These are phyloP conservation scores for Allolobophora icterica DNA, from an alignment of 2,888 invertebrate species.

Conservation along the genomic window DNA sequence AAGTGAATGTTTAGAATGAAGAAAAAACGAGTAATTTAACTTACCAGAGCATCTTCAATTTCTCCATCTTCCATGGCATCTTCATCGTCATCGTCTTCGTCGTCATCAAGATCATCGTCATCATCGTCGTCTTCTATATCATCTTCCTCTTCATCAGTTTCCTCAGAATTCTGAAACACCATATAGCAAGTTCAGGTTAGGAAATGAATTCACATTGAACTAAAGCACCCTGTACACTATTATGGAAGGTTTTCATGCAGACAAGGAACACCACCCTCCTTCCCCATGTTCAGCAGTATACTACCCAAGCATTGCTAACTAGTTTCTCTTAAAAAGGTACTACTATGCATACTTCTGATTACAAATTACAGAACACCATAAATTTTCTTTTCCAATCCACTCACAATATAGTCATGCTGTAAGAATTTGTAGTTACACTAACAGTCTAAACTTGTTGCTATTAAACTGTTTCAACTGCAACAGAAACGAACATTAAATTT, in stretches of 20 bases:
- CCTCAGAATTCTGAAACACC: constrained; percentile 13
- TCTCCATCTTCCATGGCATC: constrained; percentile 81
- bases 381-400: too few relatives aligned
- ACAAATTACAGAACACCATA: too few relatives aligned
- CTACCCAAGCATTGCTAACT: too few relatives aligned
- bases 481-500: too few relatives aligned
- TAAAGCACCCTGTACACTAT: neutral
- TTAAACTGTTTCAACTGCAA: too few relatives aligned
- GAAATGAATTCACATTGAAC: neutral
- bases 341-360: too few relatives aligned
- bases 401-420: too few relatives aligned
- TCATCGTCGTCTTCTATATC: constrained; percentile 36
- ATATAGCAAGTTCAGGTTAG: neutral
- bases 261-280: neutral
- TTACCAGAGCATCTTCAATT: constrained; percentile 87
- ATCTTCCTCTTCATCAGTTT: constrained; percentile 37
- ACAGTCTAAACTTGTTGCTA: too few relatives aligned
- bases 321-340: too few relatives aligned
- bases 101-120: constrained; percentile 49
- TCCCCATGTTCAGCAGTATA: too few relatives aligned
- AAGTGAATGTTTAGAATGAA: neutral
- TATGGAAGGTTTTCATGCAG: neutral
- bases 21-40: constrained; percentile 1
- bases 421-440: too few relatives aligned
- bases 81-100: constrained; percentile 62